phyloP scores from a whole-genome alignment of 2,113 vertebrate genomes.

The Xyliphius kryptos region DNA sequence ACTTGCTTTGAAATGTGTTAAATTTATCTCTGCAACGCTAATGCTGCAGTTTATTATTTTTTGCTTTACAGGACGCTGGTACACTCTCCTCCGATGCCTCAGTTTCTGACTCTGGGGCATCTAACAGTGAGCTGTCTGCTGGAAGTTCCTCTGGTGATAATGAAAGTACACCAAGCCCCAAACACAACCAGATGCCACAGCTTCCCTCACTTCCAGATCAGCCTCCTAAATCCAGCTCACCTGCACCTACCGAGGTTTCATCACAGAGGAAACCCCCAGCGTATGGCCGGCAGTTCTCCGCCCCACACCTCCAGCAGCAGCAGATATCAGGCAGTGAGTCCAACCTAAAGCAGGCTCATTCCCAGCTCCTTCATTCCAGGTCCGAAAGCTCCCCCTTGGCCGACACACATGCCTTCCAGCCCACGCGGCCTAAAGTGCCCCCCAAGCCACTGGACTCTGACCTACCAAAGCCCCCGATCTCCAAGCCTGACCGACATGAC shows the following conservation, averaged over 20 bases:
- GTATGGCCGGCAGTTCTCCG: conserved; percentile 52
- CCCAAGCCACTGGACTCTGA: conserved; percentile 47
- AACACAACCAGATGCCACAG: conserved; percentile 42
- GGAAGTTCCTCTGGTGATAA: conserved; percentile 53
- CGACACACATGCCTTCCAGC: conserved; percentile 43
- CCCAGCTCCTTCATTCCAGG: conserved; percentile 48
- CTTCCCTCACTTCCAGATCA: conserved; percentile 4
- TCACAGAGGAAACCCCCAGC: conserved; percentile 47
- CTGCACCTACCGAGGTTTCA: conserved; percentile 6
- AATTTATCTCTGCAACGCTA: background rate
- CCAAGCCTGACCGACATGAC: conserved; percentile 42
- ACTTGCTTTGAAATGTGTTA: background rate
- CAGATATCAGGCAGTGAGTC: conserved; percentile 29
- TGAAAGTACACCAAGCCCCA: conserved; percentile 40
- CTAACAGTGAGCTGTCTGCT: conserved; percentile 49
- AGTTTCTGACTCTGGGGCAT: conserved; percentile 47
- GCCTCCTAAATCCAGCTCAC: conserved; percentile 14
- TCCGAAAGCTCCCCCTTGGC: conserved; percentile 50
- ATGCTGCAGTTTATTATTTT: background rate
- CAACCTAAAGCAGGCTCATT: conserved; percentile 17
- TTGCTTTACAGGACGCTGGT: conserved; percentile 39
- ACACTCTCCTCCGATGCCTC: conserved; percentile 50
- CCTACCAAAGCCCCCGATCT: conserved; percentile 26
- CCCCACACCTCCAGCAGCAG: too few relatives aligned
- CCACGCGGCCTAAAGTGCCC: conserved; percentile 46